Conservation (phyloP, 2,888 invertebrate species). For the Deilephila elpenor region DNA sequence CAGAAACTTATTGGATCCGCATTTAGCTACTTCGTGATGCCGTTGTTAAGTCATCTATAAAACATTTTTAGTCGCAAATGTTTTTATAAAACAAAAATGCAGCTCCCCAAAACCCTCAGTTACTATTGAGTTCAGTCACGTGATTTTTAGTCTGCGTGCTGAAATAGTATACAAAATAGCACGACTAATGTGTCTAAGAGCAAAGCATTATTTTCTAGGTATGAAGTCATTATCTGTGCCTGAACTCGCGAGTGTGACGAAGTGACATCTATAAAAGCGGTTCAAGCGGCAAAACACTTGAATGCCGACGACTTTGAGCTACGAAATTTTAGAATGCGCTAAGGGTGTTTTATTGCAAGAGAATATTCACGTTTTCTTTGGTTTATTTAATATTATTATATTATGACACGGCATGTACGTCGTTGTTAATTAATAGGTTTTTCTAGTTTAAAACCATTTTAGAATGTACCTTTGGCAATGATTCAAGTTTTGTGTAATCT, state of each 20-base stretch:
- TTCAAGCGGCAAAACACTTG: constrained; percentile 71
- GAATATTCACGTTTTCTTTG: background rate
- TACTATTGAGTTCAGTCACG: background rate
- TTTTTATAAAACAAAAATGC: too few relatives aligned
- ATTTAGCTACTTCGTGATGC: too few relatives aligned
- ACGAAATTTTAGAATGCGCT: constrained; percentile 47
- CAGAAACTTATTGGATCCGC: too few relatives aligned
- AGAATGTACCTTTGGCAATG: too few relatives aligned
- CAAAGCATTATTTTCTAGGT: constrained; percentile 46
- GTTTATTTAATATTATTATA: background rate
- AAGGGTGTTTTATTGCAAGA: background rate
- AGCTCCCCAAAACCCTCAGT: constrained; percentile 12
- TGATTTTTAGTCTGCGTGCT: background rate
- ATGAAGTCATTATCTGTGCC: constrained; percentile 68
- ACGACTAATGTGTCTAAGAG: constrained; percentile 1
- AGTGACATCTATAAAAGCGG: constrained; percentile 75
- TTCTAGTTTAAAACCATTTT: too few relatives aligned
- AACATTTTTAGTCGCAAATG: background rate
- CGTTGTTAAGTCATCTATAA: background rate
- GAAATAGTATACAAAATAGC: background rate
- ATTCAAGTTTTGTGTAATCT: too few relatives aligned
- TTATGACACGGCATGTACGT: too few relatives aligned
- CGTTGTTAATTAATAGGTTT: too few relatives aligned
- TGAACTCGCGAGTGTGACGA: constrained; percentile 70
- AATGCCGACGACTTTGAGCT: constrained; percentile 58